Base-by-base conservation (phyloP, 2,113 vertebrate species). In the Promerops cafer region DNA sequence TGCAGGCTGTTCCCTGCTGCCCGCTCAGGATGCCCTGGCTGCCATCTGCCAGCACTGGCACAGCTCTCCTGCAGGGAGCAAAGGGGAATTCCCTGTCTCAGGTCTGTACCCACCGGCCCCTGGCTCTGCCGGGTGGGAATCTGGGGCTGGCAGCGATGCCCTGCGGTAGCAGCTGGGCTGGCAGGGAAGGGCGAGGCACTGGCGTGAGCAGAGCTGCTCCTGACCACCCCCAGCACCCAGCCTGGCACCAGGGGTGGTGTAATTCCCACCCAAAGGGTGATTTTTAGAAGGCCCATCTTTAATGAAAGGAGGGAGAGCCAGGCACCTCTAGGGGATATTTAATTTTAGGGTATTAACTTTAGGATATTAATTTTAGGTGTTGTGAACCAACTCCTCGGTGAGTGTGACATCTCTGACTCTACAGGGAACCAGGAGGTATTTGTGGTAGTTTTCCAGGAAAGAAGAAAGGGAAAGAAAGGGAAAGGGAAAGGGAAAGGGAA, bases 1-100 rank as follows among this genome's bases (percentile, higher is more conserved):
- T 18, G 12, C 64, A 70, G 50, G 54, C 70, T 22, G 24, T 35
- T 82, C 63, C 82, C 86, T 60, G 35, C 89, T 71, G 69, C 69
- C 89, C 56, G 0, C 26, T 85, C 66, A 26, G 76, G 68, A 74
- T 86, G 75, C 68, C 66, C 20, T 3, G 44, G 77, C 16, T 63
- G 81, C 75, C 83, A 92, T 84, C 83, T 95, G 95, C 83, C 93
- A 94, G 53, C 1, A 42, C 63, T 96, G 96, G 96, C 92, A 83
- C 6, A 1, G 78, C n/a, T 71, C 47, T 33, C 10, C 26, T 22
- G 31, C 40, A 26, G 8, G 2, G 13, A 83, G 37, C 40, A 71
- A 28, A 40, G 19, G 30, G 91, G 76, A 92, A 92, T 93, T 94
- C 87, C 94, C 59, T 56, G 35, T 52, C 88, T 56, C 54, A 86